A percentile compares a stretch with the other conserved stretches of the same genome.
Conservation (phyloP, 2,113 vertebrate species). For the Hippocampus guttulatus region DNA sequence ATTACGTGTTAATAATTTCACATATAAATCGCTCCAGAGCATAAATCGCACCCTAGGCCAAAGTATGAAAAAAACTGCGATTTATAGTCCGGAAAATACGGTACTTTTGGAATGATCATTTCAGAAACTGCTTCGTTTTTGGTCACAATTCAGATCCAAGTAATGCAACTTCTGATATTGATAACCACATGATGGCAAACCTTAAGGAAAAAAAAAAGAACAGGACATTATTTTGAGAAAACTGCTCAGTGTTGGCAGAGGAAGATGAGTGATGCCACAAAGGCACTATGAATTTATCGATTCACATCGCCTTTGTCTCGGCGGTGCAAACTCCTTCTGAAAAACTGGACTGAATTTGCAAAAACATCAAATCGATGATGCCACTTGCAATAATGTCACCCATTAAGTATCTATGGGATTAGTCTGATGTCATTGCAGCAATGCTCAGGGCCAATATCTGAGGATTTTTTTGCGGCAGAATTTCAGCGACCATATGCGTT, state of each 20-base stretch:
- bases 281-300: not conserved
- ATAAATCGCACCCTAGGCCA: too few species aligned
- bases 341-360: not conserved
- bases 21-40: too few species aligned
- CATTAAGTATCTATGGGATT: not conserved
- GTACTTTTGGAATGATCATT: not conserved
- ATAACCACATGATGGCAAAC: not conserved
- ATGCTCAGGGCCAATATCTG: not conserved
- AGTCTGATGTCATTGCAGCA: not conserved
- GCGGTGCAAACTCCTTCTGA: not conserved
- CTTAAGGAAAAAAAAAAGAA: not conserved
- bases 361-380: not conserved
- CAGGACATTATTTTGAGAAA: not conserved
- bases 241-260: not conserved
- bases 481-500: not conserved
- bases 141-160: not conserved
- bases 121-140: not conserved
- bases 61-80: too few species aligned
- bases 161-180: not conserved
- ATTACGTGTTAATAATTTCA: too few species aligned
- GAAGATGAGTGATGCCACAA: not conserved
- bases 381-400: not conserved
- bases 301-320: not conserved
- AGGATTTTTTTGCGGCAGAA: not conserved
- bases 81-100: too few species aligned